Conservation (phyloP, 2,888 invertebrate species). For the Falcaria lacertinaria region DNA sequence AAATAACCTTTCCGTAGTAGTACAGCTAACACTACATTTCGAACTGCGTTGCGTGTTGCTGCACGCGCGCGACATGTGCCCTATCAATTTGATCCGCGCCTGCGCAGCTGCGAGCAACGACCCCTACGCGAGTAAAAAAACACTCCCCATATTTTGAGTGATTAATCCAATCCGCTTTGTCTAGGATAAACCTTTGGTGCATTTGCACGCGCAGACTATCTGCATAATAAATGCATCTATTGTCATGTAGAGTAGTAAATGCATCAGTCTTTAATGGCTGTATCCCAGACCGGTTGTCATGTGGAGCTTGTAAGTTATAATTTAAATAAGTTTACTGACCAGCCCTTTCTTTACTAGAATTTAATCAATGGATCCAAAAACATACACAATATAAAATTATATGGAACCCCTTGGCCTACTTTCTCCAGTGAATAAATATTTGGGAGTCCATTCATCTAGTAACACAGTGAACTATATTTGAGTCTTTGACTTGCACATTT, state of each 20-base stretch:
- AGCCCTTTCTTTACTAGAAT: background rate
- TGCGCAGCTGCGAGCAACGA: conserved; percentile 71
- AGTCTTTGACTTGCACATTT: too few relatives aligned
- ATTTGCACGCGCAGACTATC: conserved; percentile 58
- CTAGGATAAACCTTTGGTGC: conserved; percentile 50
- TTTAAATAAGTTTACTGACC: background rate
- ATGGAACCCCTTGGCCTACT: too few relatives aligned
- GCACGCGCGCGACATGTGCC: conserved; percentile 52
- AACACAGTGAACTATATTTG: too few relatives aligned
- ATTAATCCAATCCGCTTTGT: conserved; percentile 68
- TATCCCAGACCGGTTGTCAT: conserved; percentile 34
- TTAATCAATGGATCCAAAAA: too few relatives aligned
- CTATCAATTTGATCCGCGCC: conserved; percentile 72
- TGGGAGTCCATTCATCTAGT: too few relatives aligned
- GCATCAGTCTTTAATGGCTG: conserved; percentile 22
- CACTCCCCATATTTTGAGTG: conserved; percentile 59
- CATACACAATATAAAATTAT: too few relatives aligned
- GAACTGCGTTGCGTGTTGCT: conserved; percentile 40
- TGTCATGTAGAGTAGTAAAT: conserved; percentile 27
- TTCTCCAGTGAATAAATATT: too few relatives aligned
- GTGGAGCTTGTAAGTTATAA: background rate
- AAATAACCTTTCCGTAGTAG: too few relatives aligned
- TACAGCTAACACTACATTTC: conserved; percentile 13
- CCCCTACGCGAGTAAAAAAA: conserved; percentile 51
- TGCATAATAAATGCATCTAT: conserved; percentile 57